Evolutionary conservation across 2,797 vertebrate genomes (phyloP).

Genomic region (Simalia tracyae): DNA sequence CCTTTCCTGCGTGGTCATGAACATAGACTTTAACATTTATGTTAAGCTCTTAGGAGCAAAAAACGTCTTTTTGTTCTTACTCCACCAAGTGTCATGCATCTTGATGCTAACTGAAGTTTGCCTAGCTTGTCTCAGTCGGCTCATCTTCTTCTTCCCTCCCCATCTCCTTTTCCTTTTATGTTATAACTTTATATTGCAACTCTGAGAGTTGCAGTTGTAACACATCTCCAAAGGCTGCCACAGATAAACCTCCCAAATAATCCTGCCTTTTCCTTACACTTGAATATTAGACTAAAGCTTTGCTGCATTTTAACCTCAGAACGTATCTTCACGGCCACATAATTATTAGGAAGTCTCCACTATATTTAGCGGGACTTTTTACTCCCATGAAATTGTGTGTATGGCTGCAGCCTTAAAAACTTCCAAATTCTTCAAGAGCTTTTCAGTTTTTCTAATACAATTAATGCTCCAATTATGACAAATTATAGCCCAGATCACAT

Average conservation of each 20-base stretch:
- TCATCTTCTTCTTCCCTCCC: not conserved
- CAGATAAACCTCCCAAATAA: not conserved
- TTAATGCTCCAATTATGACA: constrained; percentile 11
- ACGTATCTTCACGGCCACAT: not conserved
- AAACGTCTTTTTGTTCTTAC: not conserved
- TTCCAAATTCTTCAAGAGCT: constrained; percentile 4
- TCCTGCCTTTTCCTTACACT: not conserved
- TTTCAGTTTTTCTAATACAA: constrained; percentile 2
- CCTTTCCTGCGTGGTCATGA: not conserved
- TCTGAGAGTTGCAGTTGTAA: not conserved
- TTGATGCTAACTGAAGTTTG: not conserved
- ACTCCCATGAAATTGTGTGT: not conserved
- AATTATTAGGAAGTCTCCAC: not conserved
- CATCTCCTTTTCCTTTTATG: not conserved
- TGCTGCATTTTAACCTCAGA: not conserved
- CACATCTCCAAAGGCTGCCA: not conserved
- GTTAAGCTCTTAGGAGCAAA: not conserved
- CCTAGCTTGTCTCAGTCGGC: not conserved
- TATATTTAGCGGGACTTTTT: too few relatives aligned
- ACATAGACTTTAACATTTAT: not conserved
- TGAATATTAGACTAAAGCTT: not conserved
- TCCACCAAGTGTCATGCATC: not conserved
- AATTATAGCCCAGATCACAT: constrained; percentile 13
- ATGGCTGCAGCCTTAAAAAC: not conserved
- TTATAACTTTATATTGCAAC: not conserved